Base-by-base conservation (phyloP, 2,113 vertebrate species). In the Xenopus laevis region DNA sequence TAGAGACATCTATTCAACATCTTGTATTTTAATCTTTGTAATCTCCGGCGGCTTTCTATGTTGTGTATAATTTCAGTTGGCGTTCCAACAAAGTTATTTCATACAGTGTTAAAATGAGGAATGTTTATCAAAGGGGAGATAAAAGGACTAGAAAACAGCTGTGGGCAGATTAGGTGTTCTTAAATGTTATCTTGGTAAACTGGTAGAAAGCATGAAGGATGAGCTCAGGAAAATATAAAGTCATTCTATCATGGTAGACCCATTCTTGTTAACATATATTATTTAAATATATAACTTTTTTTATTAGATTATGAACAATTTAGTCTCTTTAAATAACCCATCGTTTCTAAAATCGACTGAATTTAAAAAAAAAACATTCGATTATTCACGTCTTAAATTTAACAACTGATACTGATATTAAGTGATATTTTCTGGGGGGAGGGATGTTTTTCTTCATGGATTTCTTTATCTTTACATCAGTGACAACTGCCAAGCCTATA, bases 171-270 rank as follows among this genome's bases (percentile, higher is more conserved):
- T 60, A 73, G 71, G 64, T 74, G 64, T 74, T 66, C 63, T 74
- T 74, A 72, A 73, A 65, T 66, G 30, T 75, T 59, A 75, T 68
- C 65, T 65, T 75, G 17, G 65, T 23, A 68, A 75, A 75, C 55
- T 52, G 45, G 45, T 61, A 65, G 12, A 50, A 65, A 67, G 45
- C 18, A 47, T 23, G 44, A 68, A n/a, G 60, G 21, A 59, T 18
- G 65, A 65, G 63, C 23, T 73, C 30, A 73, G 57, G 52, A 40
- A 73, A 67, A 67, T 67, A 15, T 40, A 60, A 27, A 47, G 20
- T n/a, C 65, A 61, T 61, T 75, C 40, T 40, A 40, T 40, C 6
- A 40, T 40, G 33, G 33, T 6, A 40, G 33, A 40, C 8, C 1
- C 2, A 40, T 7, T 40, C 33, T 40, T 40, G 33, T 40, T 40